phyloP scores from a whole-genome alignment of 2,797 vertebrate genomes.

The Centropyge bicolor region DNA sequence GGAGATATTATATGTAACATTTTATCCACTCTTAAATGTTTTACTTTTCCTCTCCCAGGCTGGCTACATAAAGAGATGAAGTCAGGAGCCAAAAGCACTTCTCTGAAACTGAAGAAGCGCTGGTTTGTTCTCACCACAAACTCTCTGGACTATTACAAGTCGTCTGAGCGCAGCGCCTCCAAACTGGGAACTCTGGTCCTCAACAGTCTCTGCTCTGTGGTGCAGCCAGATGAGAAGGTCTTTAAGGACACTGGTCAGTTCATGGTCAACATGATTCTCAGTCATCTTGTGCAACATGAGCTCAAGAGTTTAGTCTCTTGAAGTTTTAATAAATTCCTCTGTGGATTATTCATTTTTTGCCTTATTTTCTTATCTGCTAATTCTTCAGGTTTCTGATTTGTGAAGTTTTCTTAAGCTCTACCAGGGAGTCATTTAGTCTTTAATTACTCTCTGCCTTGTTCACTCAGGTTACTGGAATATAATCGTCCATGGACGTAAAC shows the following conservation, averaged over 20 bases:
- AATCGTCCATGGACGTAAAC: conserved; percentile 92
- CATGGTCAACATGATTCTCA: not conserved
- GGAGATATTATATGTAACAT: too few species aligned
- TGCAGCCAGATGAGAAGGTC: conserved; percentile 91
- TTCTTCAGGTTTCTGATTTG: not conserved
- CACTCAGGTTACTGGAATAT: conserved; percentile 93
- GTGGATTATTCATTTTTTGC: not conserved
- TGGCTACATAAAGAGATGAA: conserved; percentile 96
- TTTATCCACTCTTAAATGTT: not conserved
- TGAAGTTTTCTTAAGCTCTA: not conserved
- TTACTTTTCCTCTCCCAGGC: conserved; percentile 75
- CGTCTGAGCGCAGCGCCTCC: conserved; percentile 89
- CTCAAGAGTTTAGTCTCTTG: not conserved
- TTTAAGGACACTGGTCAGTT: conserved; percentile 92
- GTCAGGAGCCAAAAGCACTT: conserved; percentile 89
- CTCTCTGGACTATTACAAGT: conserved; percentile 94
- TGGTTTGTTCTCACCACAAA: conserved; percentile 94
- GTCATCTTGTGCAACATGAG: not conserved
- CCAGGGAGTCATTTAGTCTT: not conserved
- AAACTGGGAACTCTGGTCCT: conserved; percentile 94
- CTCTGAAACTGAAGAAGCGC: conserved; percentile 94
- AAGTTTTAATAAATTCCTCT: not conserved
- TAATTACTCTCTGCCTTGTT: conserved; percentile 8
- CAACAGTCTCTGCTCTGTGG: conserved; percentile 93
- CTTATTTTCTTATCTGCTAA: not conserved